Conservation (phyloP, 1,140 invertebrate genomes). For the Brachionus plicatilis region DNA sequence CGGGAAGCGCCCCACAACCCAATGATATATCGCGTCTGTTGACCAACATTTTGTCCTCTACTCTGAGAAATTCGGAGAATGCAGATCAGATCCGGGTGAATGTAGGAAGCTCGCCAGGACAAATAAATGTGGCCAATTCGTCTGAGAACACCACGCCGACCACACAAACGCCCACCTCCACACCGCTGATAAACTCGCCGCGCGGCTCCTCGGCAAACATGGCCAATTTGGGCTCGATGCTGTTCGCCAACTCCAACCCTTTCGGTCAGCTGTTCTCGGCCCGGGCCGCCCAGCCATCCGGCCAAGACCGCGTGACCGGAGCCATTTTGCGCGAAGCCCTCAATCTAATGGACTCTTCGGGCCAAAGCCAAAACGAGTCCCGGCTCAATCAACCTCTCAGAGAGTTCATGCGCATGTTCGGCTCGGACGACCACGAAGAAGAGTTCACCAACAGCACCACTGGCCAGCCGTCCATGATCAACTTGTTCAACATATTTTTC, state of each 20-base stretch:
- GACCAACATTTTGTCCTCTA: not conserved
- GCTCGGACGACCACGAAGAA: not conserved
- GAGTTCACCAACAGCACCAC: not conserved
- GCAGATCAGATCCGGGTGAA: not conserved
- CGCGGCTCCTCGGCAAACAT: not conserved
- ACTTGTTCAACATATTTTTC: slow-evolving; percentile 23
- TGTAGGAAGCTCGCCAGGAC: not conserved
- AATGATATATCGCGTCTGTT: slow-evolving; percentile 4
- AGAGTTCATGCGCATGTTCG: slow-evolving; percentile 28
- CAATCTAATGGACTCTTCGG: not conserved
- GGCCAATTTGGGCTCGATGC: not conserved
- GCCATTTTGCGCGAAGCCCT: not conserved
- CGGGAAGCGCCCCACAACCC: not conserved
- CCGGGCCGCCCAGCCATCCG: not conserved
- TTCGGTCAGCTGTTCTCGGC: not conserved
- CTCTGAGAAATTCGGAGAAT: not conserved
- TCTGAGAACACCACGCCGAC: not conserved
- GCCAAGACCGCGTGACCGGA: slow-evolving; percentile 9
- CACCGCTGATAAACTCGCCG: not conserved
- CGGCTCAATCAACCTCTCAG: slow-evolving; percentile 7
- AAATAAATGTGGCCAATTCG: not conserved
- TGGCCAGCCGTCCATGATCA: not conserved
- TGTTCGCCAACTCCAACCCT: not conserved
- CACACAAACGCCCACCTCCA: not conserved
- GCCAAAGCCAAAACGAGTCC: not conserved